phyloP scores from a whole-genome alignment of 2,797 vertebrate genomes.

The Phrynocephalus forsythii region DNA sequence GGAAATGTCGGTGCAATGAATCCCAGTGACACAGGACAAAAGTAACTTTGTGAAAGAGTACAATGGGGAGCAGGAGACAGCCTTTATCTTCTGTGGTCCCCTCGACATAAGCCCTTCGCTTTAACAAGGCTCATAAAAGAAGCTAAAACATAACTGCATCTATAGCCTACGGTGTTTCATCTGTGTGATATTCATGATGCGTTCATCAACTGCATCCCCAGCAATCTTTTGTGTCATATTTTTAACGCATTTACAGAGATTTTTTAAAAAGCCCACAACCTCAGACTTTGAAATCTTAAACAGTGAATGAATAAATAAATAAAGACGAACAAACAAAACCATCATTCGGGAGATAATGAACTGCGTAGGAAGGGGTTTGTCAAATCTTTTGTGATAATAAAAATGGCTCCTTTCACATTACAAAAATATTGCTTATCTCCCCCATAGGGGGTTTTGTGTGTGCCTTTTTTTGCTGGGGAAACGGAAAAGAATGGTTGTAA shows the following conservation, averaged over 20 bases:
- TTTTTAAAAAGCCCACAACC: conserved; percentile 42
- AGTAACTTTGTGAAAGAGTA: conserved; percentile 35
- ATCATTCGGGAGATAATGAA: conserved; percentile 71
- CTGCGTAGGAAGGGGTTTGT: conserved; percentile 68
- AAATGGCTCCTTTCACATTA: conserved; percentile 72
- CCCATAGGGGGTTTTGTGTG: not conserved
- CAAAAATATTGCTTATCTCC: conserved; percentile 67
- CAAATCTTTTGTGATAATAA: conserved; percentile 68
- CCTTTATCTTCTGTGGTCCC: conserved; percentile 1
- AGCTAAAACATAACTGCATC: conserved; percentile 52
- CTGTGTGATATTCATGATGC: conserved; percentile 31
- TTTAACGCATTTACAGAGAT: conserved; percentile 62
- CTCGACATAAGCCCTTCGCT: conserved; percentile 48
- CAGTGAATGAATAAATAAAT: conserved; percentile 20
- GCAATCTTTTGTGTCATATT: conserved; percentile 61
- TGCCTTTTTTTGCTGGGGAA: conserved; percentile 20
- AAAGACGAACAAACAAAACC: conserved; percentile 55
- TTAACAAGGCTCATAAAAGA: conserved; percentile 50
- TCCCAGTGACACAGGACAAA: conserved; percentile 3
- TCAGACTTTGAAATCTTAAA: conserved; percentile 51
- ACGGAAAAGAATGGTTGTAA: conserved; percentile 31
- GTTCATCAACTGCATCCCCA: conserved; percentile 52
- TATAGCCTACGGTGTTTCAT: conserved; percentile 26
- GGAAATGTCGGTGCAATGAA: not conserved
- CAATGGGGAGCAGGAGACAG: conserved; percentile 14